Percentiles rank a stretch among this genome's conserved stretches.
Evolutionary conservation across 1,140 invertebrate species (phyloP).

Genomic region (Lutraria rhynchaena): DNA sequence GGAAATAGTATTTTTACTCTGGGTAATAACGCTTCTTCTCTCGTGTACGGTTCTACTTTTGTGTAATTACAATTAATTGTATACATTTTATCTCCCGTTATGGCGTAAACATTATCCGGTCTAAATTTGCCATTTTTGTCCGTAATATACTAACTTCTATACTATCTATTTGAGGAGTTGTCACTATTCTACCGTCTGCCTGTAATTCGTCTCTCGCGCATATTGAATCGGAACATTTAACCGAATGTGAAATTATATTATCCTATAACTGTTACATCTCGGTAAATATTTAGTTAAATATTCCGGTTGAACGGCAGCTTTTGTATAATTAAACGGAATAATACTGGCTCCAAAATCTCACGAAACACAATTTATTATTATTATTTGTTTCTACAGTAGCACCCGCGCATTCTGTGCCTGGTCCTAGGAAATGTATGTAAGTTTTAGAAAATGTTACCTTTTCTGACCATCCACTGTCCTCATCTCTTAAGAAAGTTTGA

Average conservation of each 20-base stretch:
- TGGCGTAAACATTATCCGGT: neutral
- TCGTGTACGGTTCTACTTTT: neutral
- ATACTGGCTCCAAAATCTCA: neutral
- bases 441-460: too few relatives aligned
- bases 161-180: neutral
- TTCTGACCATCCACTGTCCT: too few relatives aligned
- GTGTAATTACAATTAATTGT: neutral
- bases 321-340: neutral
- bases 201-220: slow-evolving; percentile 14
- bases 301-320: neutral
- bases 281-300: neutral
- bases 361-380: too few relatives aligned
- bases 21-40: neutral
- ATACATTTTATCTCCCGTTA: neutral
- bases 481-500: too few relatives aligned
- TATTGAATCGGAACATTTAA: slow-evolving; percentile 3
- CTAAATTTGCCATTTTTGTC: neutral
- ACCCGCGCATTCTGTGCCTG: too few relatives aligned
- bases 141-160: slow-evolving; percentile 16
- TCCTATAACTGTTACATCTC: neutral
- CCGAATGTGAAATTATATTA: neutral
- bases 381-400: too few relatives aligned
- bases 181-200: slow-evolving; percentile 25
- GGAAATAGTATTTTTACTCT: slow-evolving; percentile 14
- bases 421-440: too few relatives aligned